These are phyloP conservation scores for Chymomyza fuscimana DNA, from an alignment of 2,888 invertebrate genomes.

Conservation along the genomic window DNA sequence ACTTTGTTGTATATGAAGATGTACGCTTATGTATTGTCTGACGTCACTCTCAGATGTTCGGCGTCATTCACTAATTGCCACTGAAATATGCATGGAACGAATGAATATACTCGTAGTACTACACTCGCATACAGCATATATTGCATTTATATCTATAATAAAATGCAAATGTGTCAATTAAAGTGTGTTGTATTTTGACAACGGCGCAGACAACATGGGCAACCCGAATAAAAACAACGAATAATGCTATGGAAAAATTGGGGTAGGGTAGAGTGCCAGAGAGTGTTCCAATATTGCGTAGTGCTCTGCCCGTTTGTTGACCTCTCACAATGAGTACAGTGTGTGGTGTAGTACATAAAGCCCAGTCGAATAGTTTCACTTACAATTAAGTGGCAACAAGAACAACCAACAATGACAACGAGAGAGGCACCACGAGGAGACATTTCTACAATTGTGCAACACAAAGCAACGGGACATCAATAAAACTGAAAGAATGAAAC, in stretches of 20 bases:
- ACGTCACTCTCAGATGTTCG: not conserved
- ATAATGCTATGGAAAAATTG: not conserved
- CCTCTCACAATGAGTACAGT: constrained; percentile 56
- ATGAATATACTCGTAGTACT: not conserved
- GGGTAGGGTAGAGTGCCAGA: not conserved
- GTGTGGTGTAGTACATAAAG: constrained; percentile 14
- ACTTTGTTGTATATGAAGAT: not conserved
- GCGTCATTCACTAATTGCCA: not conserved
- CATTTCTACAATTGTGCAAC: constrained; percentile 62
- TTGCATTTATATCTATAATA: constrained; percentile 36
- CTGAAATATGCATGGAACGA: not conserved
- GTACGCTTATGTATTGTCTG: not conserved
- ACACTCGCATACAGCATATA: not conserved
- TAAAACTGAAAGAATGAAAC: constrained; percentile 57
- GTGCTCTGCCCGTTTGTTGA: constrained; percentile 58
- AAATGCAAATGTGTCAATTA: constrained; percentile 76
- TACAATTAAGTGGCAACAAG: constrained; percentile 72
- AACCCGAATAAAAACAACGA: not conserved
- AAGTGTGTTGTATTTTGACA: constrained; percentile 75
- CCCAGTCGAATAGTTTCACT: constrained; percentile 69
- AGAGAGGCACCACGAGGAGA: constrained; percentile 7
- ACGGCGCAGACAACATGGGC: constrained; percentile 18
- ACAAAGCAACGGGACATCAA: constrained; percentile 71
- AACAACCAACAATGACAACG: constrained; percentile 36
- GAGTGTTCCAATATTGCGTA: constrained; percentile 8